Conservation (phyloP, 2,888 invertebrate genomes). For the Herminia tarsipennalis region DNA sequence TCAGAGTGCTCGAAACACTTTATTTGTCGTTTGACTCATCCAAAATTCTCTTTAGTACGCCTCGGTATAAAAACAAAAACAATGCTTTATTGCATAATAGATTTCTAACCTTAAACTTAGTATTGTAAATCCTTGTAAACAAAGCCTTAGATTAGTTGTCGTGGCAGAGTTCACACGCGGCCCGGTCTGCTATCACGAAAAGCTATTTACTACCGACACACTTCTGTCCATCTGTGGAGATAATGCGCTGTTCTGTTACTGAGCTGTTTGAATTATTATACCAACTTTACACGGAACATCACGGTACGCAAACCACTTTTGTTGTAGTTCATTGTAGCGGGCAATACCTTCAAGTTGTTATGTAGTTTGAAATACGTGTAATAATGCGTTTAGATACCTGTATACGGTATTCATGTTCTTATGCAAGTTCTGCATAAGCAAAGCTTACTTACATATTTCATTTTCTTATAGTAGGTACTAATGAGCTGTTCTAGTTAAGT, state of each 20-base stretch:
- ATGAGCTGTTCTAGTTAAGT: no score
- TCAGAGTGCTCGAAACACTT: no score
- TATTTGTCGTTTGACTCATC: no score
- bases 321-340: not conserved
- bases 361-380: no score
- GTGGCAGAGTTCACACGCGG: slow-evolving; percentile 65
- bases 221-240: slow-evolving; percentile 66
- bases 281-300: slow-evolving; percentile 27
- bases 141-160: slow-evolving; percentile 29
- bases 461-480: no score
- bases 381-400: no score
- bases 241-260: slow-evolving; percentile 59
- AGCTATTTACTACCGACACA: slow-evolving; percentile 70
- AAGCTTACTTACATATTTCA: no score
- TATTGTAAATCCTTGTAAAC: slow-evolving; percentile 15
- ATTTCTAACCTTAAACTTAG: not conserved
- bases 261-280: slow-evolving; percentile 53
- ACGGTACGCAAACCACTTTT: slow-evolving; percentile 15
- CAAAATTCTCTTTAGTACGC: no score
- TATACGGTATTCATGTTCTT: no score
- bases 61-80: no score
- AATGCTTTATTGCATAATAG: no score
- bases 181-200: slow-evolving; percentile 62
- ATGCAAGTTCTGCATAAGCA: no score
- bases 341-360: slow-evolving; percentile 1